Base-by-base conservation (phyloP, 2,888 invertebrate genomes). In the Phania funesta region DNA sequence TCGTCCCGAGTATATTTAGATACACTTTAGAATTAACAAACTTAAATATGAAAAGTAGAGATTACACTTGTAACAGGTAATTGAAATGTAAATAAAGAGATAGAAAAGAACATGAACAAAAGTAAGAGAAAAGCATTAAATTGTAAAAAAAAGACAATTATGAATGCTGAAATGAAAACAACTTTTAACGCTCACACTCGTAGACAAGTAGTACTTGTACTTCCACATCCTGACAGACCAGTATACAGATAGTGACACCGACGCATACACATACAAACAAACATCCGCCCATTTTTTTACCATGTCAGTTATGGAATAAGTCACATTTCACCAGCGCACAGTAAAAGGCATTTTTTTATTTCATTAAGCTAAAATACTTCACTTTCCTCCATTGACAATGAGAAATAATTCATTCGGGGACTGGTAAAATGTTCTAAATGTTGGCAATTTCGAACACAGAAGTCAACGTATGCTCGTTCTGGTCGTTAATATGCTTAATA, bases 31-130 rank as follows among this genome's bases (percentile, higher is more conserved):
- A 73, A 73, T 79, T 73, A 79, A 60, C 73, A 79, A 79, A 73
- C 52, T 79, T 73, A 79, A 73, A 79, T 79, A 73, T 67, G 41
- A 73, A 79, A 71, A 67, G 58, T 54, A 52, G 26, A 67, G 60
- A 79, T 79, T 79, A 77, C 68, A 68, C 73, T 79, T 71, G 73
- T 73, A 73, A 67, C 44, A 73, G 60, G 73, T 67, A 79, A 79
- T 79, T 73, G 79, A 73, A 79, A 79, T 73, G 58, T 73, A 73
- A 79, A 73, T 73, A 78, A 60, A 65, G 35, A 18, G 18, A 41
- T 38, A 18, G 26, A n/a, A 24, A 52, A 52, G 44, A 38, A 46
- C 9, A 48, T 11, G 16, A 48, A 50, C 24, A 35, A 60, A 44
- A 48, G 41, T 13, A 18, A 13, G 32, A 54, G 18, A 32, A 24